phyloP scores from a whole-genome alignment of 2,888 invertebrate species.

The Scrobipalpa costella region DNA sequence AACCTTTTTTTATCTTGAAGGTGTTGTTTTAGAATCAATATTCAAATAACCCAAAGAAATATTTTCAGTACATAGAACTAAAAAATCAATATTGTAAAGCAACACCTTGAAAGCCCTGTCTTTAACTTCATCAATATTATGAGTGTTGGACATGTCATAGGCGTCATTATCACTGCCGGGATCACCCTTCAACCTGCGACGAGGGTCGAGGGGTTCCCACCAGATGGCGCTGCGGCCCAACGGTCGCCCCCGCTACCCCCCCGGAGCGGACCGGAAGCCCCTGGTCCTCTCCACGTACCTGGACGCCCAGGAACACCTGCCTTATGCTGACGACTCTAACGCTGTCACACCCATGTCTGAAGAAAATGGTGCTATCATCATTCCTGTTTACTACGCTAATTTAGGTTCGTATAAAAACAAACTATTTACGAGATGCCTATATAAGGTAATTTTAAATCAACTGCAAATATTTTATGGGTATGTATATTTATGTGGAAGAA shows the following conservation, averaged over 20 bases:
- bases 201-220: conserved; percentile 95
- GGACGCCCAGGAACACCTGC: conserved; percentile 96
- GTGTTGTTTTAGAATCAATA: conserved; percentile 3
- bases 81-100: neutral
- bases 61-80: neutral
- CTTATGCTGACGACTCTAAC: conserved; percentile 98
- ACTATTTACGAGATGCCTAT: no score
- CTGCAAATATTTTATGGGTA: no score
- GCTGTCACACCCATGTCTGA: conserved; percentile 99
- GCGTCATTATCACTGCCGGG: conserved; percentile 98
- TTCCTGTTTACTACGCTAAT: conserved; percentile 94
- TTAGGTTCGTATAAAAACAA: conserved; percentile 79
- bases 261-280: conserved; percentile 94
- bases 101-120: neutral
- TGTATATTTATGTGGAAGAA: no score
- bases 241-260: conserved; percentile 89
- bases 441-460: no score
- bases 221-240: conserved; percentile 93
- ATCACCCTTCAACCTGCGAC: conserved; percentile 96
- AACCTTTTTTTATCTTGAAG: neutral
- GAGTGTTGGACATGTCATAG: conserved; percentile 76
- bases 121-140: conserved; percentile 34
- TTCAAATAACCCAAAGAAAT: neutral
- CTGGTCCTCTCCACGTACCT: conserved; percentile 96
- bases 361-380: conserved; percentile 97